These are phyloP conservation scores for Drosophila tsacasi DNA, from an alignment of 1,140 invertebrate genomes.

Conservation along the genomic window DNA sequence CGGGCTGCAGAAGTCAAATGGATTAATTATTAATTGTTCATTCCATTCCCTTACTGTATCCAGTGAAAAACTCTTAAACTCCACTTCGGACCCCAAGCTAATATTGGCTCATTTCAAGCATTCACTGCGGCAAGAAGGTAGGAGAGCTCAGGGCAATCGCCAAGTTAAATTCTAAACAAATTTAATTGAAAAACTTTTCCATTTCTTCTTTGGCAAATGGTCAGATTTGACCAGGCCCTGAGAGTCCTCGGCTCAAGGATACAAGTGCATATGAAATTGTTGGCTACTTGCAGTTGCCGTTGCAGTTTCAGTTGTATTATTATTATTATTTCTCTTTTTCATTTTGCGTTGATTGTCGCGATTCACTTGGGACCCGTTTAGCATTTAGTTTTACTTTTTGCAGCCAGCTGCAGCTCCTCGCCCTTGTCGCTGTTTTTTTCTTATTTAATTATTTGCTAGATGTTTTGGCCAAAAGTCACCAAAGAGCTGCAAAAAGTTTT, in stretches of 20 bases:
- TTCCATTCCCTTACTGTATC: slow-evolving; percentile 4
- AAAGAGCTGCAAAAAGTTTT: slow-evolving; percentile 59
- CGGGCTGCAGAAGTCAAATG: slow-evolving; percentile 18
- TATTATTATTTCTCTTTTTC: slow-evolving; percentile 22
- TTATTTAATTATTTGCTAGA: slow-evolving; percentile 72
- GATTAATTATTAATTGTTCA: slow-evolving; percentile 53
- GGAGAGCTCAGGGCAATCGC: slow-evolving; percentile 46
- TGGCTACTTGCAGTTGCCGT: slow-evolving; percentile 60
- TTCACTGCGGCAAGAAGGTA: slow-evolving; percentile 14
- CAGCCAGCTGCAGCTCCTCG: slow-evolving; percentile 4
- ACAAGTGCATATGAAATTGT: slow-evolving; percentile 78
- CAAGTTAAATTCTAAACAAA: slow-evolving; percentile 81
- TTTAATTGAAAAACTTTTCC: slow-evolving; percentile 79
- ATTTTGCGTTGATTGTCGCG: slow-evolving; percentile 55
- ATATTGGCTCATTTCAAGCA: slow-evolving; percentile 35
- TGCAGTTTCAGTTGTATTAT: slow-evolving; percentile 39
- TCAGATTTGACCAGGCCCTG: slow-evolving; percentile 41
- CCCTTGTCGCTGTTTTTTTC: slow-evolving; percentile 37
- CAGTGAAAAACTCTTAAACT: slow-evolving; percentile 16
- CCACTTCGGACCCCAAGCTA: slow-evolving; percentile 6
- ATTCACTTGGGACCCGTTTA: slow-evolving; percentile 72
- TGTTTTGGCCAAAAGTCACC: slow-evolving; percentile 54
- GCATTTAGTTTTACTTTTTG: slow-evolving; percentile 63
- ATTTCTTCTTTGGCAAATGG: slow-evolving; percentile 59
- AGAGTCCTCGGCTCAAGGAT: slow-evolving; percentile 22